phyloP scores from a whole-genome alignment of 2,888 invertebrate species.

The Pandemis heparana region DNA sequence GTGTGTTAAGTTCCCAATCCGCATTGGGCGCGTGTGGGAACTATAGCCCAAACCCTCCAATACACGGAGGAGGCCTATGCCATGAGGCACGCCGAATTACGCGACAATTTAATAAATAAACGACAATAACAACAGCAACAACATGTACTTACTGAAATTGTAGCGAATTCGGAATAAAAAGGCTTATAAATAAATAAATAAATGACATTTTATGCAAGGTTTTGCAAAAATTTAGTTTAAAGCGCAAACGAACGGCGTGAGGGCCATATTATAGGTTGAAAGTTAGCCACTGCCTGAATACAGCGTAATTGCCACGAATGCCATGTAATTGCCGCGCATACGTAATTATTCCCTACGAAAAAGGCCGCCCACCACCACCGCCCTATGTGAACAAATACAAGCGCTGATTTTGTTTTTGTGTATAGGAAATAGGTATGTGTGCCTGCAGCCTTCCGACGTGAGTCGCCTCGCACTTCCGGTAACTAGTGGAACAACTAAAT shows the following conservation, averaged over 20 bases:
- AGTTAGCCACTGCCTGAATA: slow-evolving; percentile 24
- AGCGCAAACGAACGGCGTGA: slow-evolving; percentile 2
- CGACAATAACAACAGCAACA: no score
- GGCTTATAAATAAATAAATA: no score
- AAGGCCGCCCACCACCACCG: background rate
- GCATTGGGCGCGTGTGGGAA: no score
- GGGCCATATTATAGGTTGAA: background rate
- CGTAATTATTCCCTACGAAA: slow-evolving; percentile 13
- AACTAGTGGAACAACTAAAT: background rate
- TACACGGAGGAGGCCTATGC: no score
- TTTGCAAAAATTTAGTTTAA: background rate
- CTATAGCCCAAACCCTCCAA: no score
- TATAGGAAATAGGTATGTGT: slow-evolving; percentile 22
- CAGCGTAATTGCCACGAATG: slow-evolving; percentile 9
- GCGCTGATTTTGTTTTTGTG: slow-evolving; percentile 21
- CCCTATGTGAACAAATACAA: slow-evolving; percentile 1
- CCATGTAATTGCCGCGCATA: slow-evolving; percentile 3
- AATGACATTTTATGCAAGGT: no score
- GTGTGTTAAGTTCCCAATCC: no score
- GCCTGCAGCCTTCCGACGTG: slow-evolving; percentile 14
- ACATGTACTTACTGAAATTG: no score
- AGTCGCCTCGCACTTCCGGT: slow-evolving; percentile 7
- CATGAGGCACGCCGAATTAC: no score
- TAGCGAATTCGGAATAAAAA: no score
- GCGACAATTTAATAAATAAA: no score